Percentiles rank a stretch among this genome's conserved stretches.
phyloP scores from a whole-genome alignment of 1,140 invertebrate genomes.

The Cydia splendana region DNA sequence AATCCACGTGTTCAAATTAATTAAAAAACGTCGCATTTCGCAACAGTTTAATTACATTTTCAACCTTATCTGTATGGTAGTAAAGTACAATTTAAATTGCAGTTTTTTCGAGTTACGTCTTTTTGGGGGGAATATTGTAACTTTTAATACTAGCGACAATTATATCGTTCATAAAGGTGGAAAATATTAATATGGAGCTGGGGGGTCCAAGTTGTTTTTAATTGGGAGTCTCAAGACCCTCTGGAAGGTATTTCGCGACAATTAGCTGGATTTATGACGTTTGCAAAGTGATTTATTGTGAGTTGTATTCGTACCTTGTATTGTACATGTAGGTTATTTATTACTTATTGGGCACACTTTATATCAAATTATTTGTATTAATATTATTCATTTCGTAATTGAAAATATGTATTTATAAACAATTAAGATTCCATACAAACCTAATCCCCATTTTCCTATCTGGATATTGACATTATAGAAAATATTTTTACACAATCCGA shows the following conservation, averaged over 20 bases:
- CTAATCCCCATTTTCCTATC: too few relatives aligned
- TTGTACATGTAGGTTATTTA: not conserved
- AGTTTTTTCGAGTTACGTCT: not conserved
- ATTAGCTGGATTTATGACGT: not conserved
- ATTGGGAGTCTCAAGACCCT: slow-evolving; percentile 13
- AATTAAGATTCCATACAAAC: too few relatives aligned
- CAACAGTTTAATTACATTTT: not conserved
- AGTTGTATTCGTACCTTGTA: not conserved
- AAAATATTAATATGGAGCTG: slow-evolving; percentile 15
- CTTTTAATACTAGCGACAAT: slow-evolving; percentile 14
- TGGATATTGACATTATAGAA: too few relatives aligned
- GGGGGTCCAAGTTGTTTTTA: slow-evolving; percentile 5
- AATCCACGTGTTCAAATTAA: slow-evolving; percentile 11
- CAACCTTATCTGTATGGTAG: not conserved
- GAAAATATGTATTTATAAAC: too few relatives aligned
- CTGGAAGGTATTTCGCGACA: slow-evolving; percentile 10
- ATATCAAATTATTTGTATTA: not conserved
- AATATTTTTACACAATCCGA: too few relatives aligned
- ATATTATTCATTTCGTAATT: not conserved
- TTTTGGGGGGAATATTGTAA: not conserved
- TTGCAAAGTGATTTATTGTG: slow-evolving; percentile 6
- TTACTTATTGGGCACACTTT: not conserved
- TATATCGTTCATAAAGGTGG: not conserved
- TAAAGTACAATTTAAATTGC: not conserved
- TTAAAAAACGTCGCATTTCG: not conserved